Percentiles rank a stretch among this genome's conserved stretches.
Conservation (phyloP, 1,140 invertebrate genomes). For the Philopotamus ludificatus region DNA sequence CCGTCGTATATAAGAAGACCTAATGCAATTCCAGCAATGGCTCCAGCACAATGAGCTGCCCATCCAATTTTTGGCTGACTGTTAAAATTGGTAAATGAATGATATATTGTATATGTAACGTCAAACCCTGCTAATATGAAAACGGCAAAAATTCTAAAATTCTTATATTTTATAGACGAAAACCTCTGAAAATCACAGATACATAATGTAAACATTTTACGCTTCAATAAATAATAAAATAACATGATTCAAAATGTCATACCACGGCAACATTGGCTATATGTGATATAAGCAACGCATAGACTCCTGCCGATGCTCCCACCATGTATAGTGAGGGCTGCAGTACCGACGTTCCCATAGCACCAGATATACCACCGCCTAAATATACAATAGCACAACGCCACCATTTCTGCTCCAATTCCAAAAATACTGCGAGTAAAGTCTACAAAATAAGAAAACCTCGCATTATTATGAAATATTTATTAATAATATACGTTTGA, state of each 20-base stretch:
- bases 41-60: constrained; percentile 79
- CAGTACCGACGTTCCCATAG: constrained; percentile 74
- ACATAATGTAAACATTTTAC: too few relatives aligned
- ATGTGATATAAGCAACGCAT: constrained; percentile 88
- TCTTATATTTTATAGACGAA: constrained; percentile 59
- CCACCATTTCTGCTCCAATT: constrained; percentile 81
- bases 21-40: constrained; percentile 73
- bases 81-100: constrained; percentile 49
- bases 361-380: constrained; percentile 67
- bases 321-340: constrained; percentile 78
- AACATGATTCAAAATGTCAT: too few relatives aligned
- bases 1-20: constrained; percentile 58
- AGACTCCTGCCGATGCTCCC: constrained; percentile 92
- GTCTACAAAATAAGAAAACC: constrained; percentile 54
- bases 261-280: constrained; percentile 86
- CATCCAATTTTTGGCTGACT: constrained; percentile 65
- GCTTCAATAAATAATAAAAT: too few relatives aligned
- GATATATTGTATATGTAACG: constrained; percentile 54
- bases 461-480: background rate
- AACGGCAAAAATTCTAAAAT: constrained; percentile 59
- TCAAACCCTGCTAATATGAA: constrained; percentile 57
- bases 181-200: constrained; percentile 63
- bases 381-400: constrained; percentile 70
- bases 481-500: background rate
- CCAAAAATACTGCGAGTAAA: constrained; percentile 68